Base-by-base conservation (phyloP, 2,113 vertebrate species). In the Columba livia region DNA sequence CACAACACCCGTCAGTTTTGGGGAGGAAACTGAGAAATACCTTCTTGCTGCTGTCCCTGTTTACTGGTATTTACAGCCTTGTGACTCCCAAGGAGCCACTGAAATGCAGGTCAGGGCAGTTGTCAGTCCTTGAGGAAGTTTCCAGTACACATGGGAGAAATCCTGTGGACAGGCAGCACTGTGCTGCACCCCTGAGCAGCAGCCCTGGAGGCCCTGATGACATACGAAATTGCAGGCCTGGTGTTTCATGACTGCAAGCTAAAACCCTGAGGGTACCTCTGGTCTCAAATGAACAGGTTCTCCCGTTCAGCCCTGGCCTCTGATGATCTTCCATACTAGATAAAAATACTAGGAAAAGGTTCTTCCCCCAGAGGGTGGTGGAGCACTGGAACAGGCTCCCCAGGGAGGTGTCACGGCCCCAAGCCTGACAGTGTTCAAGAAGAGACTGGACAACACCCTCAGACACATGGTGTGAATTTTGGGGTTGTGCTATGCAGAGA, bases 1-100 rank as follows among this genome's bases (percentile, higher is more conserved):
- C 0, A 1, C 7, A 53, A 44, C 0, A 4, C 1, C 6, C 15
- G 6, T 38, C 32, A 24, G 64, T 67, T 56, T 44, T 5, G 3
- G 28, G 8, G 17, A 67, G 26, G 32, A 84, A 85, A 87, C 28
- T 23, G 11, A 79, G 53, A 85, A 75, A 79, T 11, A 51, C 4
- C 8, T 83, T 12, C 29, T 42, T 85, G 21, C 50, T 93, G 38
- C 16, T 79, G 24, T 58, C 75, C 51, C 32, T 70, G 6, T 64
- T 67, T 60, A 31, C 21, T 72, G 82, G 44, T 44, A 42, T 11
- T 56, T 26, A 83, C 24, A 88, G 62, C 6, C 6, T 15, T 1
- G 1, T 60, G 29, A n/a, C 34, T 65, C 44, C 28, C 0, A 0
- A 75, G 47, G 13, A 75, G 65, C 12, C 31, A 77, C 58, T n/a